A percentile compares a stretch with the other conserved stretches of the same genome.
Evolutionary conservation across 2,888 invertebrate species (phyloP).

Genomic region (Camptogramma bilineatum): DNA sequence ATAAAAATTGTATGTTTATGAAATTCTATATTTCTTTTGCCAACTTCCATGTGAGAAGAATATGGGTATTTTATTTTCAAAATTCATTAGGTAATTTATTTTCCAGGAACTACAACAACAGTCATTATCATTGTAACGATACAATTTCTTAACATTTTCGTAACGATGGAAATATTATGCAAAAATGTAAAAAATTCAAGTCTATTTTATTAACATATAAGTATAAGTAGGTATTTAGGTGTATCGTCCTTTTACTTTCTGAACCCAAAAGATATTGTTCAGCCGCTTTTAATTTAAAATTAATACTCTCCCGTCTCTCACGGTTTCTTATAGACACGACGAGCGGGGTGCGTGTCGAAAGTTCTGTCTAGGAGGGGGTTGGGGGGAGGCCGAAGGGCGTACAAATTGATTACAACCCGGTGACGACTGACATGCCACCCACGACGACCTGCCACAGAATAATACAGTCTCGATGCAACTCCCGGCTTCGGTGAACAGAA

Average conservation of each 20-base stretch:
- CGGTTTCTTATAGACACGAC: slow-evolving; percentile 57
- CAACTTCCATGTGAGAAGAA: too few relatives aligned
- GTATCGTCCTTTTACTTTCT: neutral
- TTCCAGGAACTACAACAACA: too few relatives aligned
- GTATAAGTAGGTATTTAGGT: neutral
- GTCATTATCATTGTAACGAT: too few relatives aligned
- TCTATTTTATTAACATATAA: too few relatives aligned
- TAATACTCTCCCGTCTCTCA: slow-evolving; percentile 40
- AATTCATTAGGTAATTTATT: too few relatives aligned
- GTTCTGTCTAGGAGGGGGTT: slow-evolving; percentile 59
- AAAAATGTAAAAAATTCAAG: too few relatives aligned
- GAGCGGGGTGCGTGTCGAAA: slow-evolving; percentile 78
- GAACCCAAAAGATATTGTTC: slow-evolving; percentile 20
- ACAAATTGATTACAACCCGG: slow-evolving; percentile 81
- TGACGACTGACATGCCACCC: slow-evolving; percentile 79
- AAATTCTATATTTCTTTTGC: too few relatives aligned
- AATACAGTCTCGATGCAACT: slow-evolving; percentile 32
- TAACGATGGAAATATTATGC: too few relatives aligned
- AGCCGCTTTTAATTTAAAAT: slow-evolving; percentile 33
- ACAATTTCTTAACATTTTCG: too few relatives aligned
- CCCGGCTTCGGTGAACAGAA: slow-evolving; percentile 48
- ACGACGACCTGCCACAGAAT: slow-evolving; percentile 52
- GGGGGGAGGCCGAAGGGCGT: slow-evolving; percentile 71
- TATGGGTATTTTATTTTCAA: too few relatives aligned
- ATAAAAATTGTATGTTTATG: too few relatives aligned